phyloP scores from a whole-genome alignment of 2,797 vertebrate genomes.

The Muscicapa comitata region DNA sequence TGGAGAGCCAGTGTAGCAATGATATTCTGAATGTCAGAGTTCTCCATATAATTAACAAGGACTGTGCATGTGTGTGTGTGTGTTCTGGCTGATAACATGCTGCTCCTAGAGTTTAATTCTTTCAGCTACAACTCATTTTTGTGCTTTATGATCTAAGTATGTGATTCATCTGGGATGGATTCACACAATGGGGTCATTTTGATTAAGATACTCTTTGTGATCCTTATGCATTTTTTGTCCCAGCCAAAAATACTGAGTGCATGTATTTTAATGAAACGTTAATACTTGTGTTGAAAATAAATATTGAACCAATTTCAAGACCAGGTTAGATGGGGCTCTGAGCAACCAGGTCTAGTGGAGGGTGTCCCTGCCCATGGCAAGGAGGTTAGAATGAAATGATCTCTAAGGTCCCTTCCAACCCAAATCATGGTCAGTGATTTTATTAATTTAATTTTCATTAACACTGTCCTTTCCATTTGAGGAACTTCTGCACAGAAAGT shows the following conservation, averaged over 20 bases:
- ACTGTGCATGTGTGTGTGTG: rapidly evolving
- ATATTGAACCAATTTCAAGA: neutral
- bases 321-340: neutral
- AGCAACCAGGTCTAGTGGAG: neutral
- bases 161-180: neutral
- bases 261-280: neutral
- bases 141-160: neutral
- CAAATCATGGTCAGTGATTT: neutral
- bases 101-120: neutral
- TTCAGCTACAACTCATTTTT: neutral
- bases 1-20: neutral
- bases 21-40: neutral
- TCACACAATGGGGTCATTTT: neutral
- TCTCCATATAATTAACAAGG: neutral
- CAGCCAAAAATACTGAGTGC: neutral
- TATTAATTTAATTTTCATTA: neutral
- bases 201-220: neutral
- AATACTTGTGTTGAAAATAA: neutral
- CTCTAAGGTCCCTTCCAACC: neutral
- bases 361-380: neutral
- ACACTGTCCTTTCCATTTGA: neutral
- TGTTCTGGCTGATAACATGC: neutral
- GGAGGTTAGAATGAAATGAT: neutral
- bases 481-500: neutral
- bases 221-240: neutral